Evolutionary conservation across 2,113 vertebrate genomes (phyloP), one percentile per base, ranked within the genome.

Genomic region (Coptodon bakossiorum): DNA sequence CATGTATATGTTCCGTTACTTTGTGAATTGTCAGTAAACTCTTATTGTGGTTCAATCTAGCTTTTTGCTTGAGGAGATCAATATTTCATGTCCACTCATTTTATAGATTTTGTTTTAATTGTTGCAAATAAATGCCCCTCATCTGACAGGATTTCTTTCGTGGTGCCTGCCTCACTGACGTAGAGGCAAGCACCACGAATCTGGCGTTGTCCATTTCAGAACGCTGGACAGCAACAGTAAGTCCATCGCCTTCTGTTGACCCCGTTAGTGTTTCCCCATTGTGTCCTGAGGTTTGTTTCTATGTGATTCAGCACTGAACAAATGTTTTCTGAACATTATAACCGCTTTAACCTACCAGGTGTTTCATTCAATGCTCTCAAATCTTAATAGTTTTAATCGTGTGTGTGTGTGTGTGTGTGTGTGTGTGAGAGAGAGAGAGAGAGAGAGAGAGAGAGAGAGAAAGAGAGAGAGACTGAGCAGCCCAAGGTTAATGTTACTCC

Each of bases 341-440:
- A 9, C 27, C 8, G 1, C 0, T 59, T 31, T 6, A 59, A 8
- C 24, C 24, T 8, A 7, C 13, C 7, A 14, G 13, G 3, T 31
- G 8, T 31, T 31, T 59, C 7, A 59, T 14, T 31, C 14, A 31
- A 2, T 29, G 24, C 27, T 59, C 1, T 31, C 4, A 57, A 5
- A 27, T 27, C 9, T 22, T 54, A 3, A 6, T 7, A 8, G 9
- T 57, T 27, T 57, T 57, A 5, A 7, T 27, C 3, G 4, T 29
- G 3, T 5, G 4, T 27, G 6, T 13, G 19, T 14, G 1, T 27
- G 27, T 27, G 27, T 27, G 27, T 27, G 24, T 24, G 24, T 24
- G 24, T 24, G 24, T 24, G 24, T 24, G 0, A 14, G 6, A 14
- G 1, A 53, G 9, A 22, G 11, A 40, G 40, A 45, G 45, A 2